Base-by-base conservation (phyloP, 2,113 vertebrate species). In the Poeciliopsis turrubarensis region DNA sequence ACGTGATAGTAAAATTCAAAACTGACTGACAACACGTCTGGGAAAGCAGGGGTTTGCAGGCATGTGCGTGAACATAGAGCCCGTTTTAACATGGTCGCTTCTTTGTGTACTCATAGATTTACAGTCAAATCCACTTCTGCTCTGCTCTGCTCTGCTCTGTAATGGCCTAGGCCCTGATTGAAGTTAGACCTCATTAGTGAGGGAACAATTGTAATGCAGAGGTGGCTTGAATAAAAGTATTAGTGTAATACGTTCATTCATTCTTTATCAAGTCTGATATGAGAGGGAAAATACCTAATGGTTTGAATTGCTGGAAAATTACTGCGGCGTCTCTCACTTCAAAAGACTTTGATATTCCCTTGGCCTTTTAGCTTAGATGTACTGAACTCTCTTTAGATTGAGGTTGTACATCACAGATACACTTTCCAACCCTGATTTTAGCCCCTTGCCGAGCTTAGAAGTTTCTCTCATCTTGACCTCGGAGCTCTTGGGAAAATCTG, bases 281-380 rank as follows among this genome's bases (percentile, higher is more conserved):
- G 78, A 90, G 82, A 89, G 65, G 70, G 61, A 89, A 86, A 83
- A 32, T 51, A 65, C 65, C 80, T 91, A 92, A 93, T 92, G 85
- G 85, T 72, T 91, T 15, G 73, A 90, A 90, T 89, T 88, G 89
- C 79, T 11, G 29, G 80, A 87, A 90, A 90, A 91, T 91, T 91
- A 89, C 81, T 78, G 85, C 87, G 77, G 78, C n/a, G 34, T 89
- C 89, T 89, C 83, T 63, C 65, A 91, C 90, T 89, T 93, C 90
- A 91, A 90, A 92, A 89, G 88, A 82, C 83, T 90, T 77, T 80
- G 79, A 90, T 89, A 87, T 78, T 78, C 88, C 89, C 83, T 25
- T 75, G 81, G 81, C 84, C 81, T 82, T 87, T 87, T 69, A 79
- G 77, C 86, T 89, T 74, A 86, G 86, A 87, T 88, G 84, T 87